phyloP scores from a whole-genome alignment of 2,888 invertebrate species.

The Podotricha telesiphe region DNA sequence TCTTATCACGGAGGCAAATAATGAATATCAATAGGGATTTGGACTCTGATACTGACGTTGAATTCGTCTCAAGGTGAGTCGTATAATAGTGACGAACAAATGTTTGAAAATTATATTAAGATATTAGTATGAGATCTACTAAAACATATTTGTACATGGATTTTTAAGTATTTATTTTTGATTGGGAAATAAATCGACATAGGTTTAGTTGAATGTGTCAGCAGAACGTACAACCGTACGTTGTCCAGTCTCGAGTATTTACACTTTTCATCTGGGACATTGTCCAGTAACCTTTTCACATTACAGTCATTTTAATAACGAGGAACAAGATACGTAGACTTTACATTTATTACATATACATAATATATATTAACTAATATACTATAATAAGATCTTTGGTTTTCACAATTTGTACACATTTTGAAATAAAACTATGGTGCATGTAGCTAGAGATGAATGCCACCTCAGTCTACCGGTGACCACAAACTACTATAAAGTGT shows the following conservation, averaged over 20 bases:
- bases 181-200: no score
- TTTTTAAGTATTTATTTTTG: no score
- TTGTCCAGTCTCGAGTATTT: conserved; percentile 1
- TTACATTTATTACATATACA: no score
- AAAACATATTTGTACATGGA: neutral
- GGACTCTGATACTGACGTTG: conserved; percentile 77
- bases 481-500: no score
- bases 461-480: no score
- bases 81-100: neutral
- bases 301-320: neutral
- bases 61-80: conserved; percentile 61
- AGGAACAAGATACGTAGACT: neutral
- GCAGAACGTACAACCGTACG: neutral
- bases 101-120: neutral
- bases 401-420: no score
- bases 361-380: no score
- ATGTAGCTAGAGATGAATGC: no score
- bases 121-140: neutral
- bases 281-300: conserved; percentile 14
- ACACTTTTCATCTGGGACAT: neutral
- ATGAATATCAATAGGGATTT: conserved; percentile 64
- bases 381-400: no score
- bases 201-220: no score
- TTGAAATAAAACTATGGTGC: no score
- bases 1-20: conserved; percentile 65